Conservation (phyloP, 2,113 vertebrate species). For the Nyctereutes procyonoides region DNA sequence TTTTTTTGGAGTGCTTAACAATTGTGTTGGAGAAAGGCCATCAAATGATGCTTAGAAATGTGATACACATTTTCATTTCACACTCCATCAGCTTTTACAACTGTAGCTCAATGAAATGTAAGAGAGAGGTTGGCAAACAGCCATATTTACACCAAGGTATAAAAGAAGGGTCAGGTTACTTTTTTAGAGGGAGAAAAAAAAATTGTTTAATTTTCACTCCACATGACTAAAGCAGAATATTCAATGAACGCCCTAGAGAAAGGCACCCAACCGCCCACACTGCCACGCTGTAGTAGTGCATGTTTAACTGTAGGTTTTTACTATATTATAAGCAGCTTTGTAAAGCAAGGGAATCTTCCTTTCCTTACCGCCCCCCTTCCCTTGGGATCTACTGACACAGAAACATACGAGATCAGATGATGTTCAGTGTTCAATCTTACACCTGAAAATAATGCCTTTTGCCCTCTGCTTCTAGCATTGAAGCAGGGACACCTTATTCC, state of each 20-base stretch:
- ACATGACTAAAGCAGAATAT: conserved; percentile 75
- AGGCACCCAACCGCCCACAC: background rate
- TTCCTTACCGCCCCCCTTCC: background rate
- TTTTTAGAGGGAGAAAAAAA: conserved; percentile 65
- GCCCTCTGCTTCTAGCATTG: conserved; percentile 7
- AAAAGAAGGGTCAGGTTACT: conserved; percentile 84
- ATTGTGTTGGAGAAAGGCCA: conserved; percentile 87
- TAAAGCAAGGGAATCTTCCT: background rate
- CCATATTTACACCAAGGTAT: conserved; percentile 85
- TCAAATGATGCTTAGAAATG: conserved; percentile 92
- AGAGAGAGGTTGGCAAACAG: conserved; percentile 85
- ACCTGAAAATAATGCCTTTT: conserved; percentile 56
- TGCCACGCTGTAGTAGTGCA: conserved; percentile 48
- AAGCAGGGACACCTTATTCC: conserved; percentile 62
- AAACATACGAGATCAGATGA: conserved; percentile 50
- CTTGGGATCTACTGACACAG: background rate
- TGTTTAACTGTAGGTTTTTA: background rate
- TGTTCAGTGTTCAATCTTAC: conserved; percentile 55
- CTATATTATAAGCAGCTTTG: conserved; percentile 17
- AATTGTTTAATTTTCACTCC: conserved; percentile 80
- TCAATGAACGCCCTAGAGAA: conserved; percentile 50
- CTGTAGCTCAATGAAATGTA: conserved; percentile 86
- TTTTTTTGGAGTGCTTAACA: conserved; percentile 79
- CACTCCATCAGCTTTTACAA: conserved; percentile 93
- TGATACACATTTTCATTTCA: conserved; percentile 95